Conservation (phyloP, 2,888 invertebrate species). For the Maniola hyperantus region DNA sequence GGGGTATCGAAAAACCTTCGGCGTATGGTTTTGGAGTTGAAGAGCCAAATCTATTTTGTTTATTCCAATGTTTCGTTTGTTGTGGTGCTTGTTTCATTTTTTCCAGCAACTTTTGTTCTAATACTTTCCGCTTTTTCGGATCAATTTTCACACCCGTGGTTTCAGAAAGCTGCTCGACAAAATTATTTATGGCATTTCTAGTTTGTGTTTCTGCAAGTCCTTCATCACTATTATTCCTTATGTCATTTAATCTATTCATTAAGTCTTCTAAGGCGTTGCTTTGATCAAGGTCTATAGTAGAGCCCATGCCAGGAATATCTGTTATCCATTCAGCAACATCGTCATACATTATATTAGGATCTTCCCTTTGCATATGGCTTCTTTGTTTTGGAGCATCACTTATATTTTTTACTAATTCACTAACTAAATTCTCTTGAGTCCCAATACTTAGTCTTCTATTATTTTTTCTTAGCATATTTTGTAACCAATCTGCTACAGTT, state of each 20-base stretch:
- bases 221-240: background rate
- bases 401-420: constrained; percentile 24
- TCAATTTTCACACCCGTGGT: background rate
- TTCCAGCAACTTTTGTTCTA: background rate
- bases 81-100: background rate
- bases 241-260: constrained; percentile 16
- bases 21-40: constrained; percentile 9
- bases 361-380: background rate
- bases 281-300: background rate
- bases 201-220: background rate
- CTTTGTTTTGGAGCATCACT: constrained; percentile 3
- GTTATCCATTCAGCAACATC: constrained; percentile 13
- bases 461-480: constrained; percentile 24
- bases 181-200: constrained; percentile 20
- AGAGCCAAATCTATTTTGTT: background rate
- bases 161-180: constrained; percentile 8
- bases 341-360: background rate
- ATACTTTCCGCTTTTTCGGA: background rate
- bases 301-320: background rate
- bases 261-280: constrained; percentile 12
- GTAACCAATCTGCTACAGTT: constrained; percentile 28
- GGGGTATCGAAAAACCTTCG: background rate
- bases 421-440: constrained; percentile 30
- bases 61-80: constrained; percentile 1
- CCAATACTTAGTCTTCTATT: constrained; percentile 19